These are phyloP conservation scores for Ceratoteleas bidentatus DNA, from an alignment of 1,140 invertebrate genomes.

Conservation along the genomic window DNA sequence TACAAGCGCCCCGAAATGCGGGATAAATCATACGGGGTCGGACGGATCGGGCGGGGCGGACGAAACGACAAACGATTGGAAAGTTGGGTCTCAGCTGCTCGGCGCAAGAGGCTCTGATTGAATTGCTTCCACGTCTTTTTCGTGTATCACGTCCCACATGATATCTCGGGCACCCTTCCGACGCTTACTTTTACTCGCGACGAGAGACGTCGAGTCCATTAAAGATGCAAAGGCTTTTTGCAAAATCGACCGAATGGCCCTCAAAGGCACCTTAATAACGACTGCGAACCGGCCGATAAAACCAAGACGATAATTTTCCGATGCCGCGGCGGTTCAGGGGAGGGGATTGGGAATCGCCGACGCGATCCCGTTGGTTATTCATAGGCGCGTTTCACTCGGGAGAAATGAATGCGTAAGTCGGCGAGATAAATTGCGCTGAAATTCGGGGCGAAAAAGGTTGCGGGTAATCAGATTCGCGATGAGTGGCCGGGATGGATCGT, in stretches of 20 bases:
- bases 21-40: conserved; percentile 65
- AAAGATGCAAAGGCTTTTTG: conserved; percentile 64
- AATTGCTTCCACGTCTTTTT: conserved; percentile 76
- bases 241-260: conserved; percentile 62
- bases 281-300: conserved; percentile 38
- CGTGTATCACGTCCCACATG: conserved; percentile 69
- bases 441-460: too few species aligned
- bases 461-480: too few species aligned
- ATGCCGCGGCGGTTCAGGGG: too few species aligned
- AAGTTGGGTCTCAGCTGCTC: conserved; percentile 76
- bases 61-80: conserved; percentile 62
- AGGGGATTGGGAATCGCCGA: too few species aligned
- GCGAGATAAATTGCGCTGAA: too few species aligned
- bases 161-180: conserved; percentile 63
- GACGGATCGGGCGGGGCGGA: neutral
- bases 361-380: too few species aligned
- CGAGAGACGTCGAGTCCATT: conserved; percentile 61
- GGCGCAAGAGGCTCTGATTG: conserved; percentile 73
- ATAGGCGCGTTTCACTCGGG: too few species aligned
- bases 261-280: conserved; percentile 55
- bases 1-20: conserved; percentile 65
- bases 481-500: too few species aligned
- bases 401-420: too few species aligned
- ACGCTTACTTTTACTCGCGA: conserved; percentile 60
- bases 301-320: too few species aligned